A percentile compares a stretch with the other conserved stretches of the same genome.
These are phyloP conservation scores for Bombycilla garrulus DNA, from an alignment of 2,113 vertebrate genomes.

Conservation along the genomic window DNA sequence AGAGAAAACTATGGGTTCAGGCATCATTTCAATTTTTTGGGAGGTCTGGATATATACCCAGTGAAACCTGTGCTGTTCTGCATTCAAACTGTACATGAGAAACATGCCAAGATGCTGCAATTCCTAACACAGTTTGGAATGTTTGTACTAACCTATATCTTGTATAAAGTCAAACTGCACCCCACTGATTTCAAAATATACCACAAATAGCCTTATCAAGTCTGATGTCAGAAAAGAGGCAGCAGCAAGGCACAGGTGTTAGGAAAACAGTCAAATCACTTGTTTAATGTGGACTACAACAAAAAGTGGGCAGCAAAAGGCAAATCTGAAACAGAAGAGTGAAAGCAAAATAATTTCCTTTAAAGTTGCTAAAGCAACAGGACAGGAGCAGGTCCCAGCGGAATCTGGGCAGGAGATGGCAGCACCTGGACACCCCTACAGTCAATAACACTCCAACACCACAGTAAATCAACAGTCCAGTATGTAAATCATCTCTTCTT, in stretches of 20 bases:
- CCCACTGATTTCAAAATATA: background rate
- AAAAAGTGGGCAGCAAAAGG: background rate
- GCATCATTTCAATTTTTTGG: background rate
- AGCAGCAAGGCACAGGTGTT: background rate
- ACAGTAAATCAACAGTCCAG: background rate
- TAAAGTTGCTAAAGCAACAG: background rate
- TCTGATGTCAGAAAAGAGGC: background rate
- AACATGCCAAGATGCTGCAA: background rate
- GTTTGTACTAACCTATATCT: background rate
- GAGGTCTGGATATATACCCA: background rate
- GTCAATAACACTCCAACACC: accelerated
- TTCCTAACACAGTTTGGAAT: background rate
- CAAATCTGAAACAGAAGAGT: background rate
- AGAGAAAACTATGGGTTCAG: background rate
- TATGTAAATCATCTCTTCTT: background rate
- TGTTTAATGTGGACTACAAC: background rate
- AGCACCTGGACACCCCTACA: background rate
- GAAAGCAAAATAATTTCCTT: background rate
- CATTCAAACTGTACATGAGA: background rate
- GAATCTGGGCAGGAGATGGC: conserved; percentile 7
- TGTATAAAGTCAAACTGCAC: background rate
- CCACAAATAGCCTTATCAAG: background rate
- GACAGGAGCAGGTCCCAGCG: background rate
- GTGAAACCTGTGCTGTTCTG: background rate
- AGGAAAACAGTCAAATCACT: background rate